Evolutionary conservation across 1,140 invertebrate genomes (phyloP).

Genomic region (Atta texana): DNA sequence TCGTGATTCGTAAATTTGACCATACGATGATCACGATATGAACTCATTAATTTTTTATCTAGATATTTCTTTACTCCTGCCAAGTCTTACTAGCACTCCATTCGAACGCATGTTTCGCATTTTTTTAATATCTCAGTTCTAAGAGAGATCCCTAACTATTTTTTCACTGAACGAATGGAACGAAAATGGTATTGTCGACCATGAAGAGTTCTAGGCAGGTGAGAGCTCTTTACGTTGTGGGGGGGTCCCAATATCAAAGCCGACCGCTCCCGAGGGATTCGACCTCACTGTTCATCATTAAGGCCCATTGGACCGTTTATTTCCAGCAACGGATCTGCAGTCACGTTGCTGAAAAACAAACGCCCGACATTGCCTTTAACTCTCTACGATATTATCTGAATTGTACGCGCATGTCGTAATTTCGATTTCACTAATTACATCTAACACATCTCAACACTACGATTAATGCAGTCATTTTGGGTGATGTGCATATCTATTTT

Average conservation of each 20-base stretch:
- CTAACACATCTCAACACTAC: background rate
- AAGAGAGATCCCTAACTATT: constrained; percentile 44
- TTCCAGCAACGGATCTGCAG: constrained; percentile 8
- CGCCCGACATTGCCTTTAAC: constrained; percentile 7
- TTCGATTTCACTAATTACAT: constrained; percentile 17
- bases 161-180: constrained; percentile 64
- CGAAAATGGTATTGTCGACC: constrained; percentile 59
- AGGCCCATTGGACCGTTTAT: constrained; percentile 57
- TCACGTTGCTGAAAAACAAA: constrained; percentile 56
- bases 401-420: constrained; percentile 17
- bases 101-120: constrained; percentile 34
- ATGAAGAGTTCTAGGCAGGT: constrained; percentile 69
- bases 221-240: constrained; percentile 73
- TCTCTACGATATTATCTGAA: constrained; percentile 30
- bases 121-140: constrained; percentile 10
- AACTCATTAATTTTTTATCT: constrained; percentile 53
- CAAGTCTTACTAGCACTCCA: constrained; percentile 28
- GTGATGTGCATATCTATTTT: background rate
- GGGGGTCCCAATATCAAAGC: constrained; percentile 71
- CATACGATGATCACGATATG: constrained; percentile 27
- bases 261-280: constrained; percentile 60
- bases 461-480: constrained; percentile 9
- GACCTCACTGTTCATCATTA: constrained; percentile 52
- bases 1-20: background rate
- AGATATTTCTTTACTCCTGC: background rate